Evolutionary conservation across 2,888 invertebrate genomes (phyloP).

Genomic region (Muschampia staudingeri): DNA sequence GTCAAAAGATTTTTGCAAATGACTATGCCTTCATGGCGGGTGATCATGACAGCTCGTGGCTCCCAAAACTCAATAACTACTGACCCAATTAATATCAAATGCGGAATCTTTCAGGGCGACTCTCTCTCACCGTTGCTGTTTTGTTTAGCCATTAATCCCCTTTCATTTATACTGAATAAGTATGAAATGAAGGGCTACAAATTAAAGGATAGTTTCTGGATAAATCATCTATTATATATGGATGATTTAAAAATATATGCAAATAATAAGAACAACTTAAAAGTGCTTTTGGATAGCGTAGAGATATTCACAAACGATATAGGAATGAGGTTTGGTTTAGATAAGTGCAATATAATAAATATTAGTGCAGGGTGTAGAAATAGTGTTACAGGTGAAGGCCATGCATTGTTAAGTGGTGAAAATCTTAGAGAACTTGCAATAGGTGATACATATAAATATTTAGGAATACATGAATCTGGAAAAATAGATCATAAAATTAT

Average conservation of each 20-base stretch:
- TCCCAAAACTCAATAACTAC: conserved; percentile 29
- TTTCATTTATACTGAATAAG: conserved; percentile 56
- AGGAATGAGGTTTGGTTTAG: conserved; percentile 46
- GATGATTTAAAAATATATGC: conserved; percentile 36
- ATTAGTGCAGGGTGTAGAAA: conserved; percentile 37
- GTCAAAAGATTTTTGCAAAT: conserved; percentile 16
- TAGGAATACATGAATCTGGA: conserved; percentile 56
- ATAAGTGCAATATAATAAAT: conserved; percentile 56
- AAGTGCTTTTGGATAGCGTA: conserved; percentile 17
- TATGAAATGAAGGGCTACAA: conserved; percentile 23
- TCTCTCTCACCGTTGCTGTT: conserved; percentile 53
- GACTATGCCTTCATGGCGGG: conserved; percentile 45
- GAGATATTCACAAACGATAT: conserved; percentile 58
- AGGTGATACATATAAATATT: conserved; percentile 57
- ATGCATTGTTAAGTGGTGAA: conserved; percentile 52
- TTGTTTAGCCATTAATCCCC: conserved; percentile 57
- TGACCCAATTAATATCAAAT: conserved; percentile 39
- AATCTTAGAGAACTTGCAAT: conserved; percentile 30
- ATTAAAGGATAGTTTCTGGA: conserved; percentile 56
- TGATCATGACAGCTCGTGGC: conserved; percentile 47
- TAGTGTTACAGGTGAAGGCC: conserved; percentile 28
- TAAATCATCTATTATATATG: conserved; percentile 41
- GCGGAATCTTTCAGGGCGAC: conserved; percentile 54
- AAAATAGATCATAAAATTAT: conserved; percentile 54
- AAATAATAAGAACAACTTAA: conserved; percentile 24